A percentile compares a stretch with the other conserved stretches of the same genome.
Evolutionary conservation across 2,888 invertebrate species (phyloP).

Genomic region (Drosophila neutralis): DNA sequence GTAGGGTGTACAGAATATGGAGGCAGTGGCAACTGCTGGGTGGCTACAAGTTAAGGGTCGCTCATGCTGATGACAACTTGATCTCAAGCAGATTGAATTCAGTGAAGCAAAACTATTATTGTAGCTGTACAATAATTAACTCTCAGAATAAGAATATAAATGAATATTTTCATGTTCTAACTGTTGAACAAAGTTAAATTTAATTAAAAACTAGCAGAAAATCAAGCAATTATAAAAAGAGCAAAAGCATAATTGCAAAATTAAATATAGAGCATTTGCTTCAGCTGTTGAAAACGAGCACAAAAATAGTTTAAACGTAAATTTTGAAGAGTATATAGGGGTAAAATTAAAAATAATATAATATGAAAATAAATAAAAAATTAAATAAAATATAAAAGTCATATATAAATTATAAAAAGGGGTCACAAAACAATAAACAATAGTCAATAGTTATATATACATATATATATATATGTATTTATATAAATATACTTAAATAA

Average conservation of each 20-base stretch:
- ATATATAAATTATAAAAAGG: background rate
- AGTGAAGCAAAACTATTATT: constrained; percentile 18
- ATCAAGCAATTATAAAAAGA: background rate
- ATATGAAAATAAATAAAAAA: background rate
- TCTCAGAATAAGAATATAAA: constrained; percentile 4
- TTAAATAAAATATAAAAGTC: background rate
- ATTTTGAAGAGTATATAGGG: background rate
- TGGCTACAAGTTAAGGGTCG: background rate
- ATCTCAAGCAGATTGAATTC: constrained; percentile 26
- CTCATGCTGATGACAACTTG: constrained; percentile 24
- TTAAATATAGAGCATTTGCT: background rate
- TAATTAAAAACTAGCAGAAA: background rate
- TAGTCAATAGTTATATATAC: too few relatives aligned
- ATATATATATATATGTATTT: background rate
- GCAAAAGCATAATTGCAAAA: background rate
- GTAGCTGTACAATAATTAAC: constrained; percentile 3
- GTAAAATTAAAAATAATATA: background rate
- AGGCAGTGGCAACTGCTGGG: constrained; percentile 20
- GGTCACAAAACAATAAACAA: background rate
- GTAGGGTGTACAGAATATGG: background rate
- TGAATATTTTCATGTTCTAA: background rate
- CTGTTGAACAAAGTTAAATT: background rate
- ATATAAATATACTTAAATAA: background rate
- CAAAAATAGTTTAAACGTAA: background rate
- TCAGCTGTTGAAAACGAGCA: background rate